Evolutionary conservation across 2,888 invertebrate species (phyloP).

Genomic region (Eristalis arbustorum): DNA sequence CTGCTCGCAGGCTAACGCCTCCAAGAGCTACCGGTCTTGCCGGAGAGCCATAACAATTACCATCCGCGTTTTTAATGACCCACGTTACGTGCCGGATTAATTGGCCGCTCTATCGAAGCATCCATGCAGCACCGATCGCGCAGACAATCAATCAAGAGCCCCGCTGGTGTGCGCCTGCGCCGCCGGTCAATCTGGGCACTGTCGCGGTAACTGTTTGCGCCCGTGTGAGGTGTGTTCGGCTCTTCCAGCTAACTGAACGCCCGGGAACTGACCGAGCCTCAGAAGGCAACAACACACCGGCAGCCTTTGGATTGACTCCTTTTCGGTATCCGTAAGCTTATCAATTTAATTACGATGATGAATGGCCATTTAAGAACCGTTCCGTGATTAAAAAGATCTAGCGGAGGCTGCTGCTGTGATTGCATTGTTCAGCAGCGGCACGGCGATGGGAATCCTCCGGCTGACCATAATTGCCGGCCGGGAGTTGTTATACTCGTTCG

Average conservation of each 20-base stretch:
- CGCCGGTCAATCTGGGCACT: background rate
- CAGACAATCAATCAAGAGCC: slow-evolving; percentile 53
- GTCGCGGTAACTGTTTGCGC: slow-evolving; percentile 47
- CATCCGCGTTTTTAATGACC: slow-evolving; percentile 38
- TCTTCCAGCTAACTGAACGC: background rate
- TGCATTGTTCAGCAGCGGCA: too few species aligned
- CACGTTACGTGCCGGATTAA: slow-evolving; percentile 30
- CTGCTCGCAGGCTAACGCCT: background rate
- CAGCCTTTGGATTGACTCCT: slow-evolving; percentile 34
- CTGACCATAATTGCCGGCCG: slow-evolving; percentile 33
- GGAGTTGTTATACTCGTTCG: slow-evolving; percentile 20
- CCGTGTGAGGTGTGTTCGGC: slow-evolving; percentile 9
- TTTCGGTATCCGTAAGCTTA: slow-evolving; percentile 41
- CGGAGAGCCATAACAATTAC: slow-evolving; percentile 38
- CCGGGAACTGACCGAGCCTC: background rate
- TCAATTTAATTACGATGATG: slow-evolving; percentile 50
- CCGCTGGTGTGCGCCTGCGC: background rate
- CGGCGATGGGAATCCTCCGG: slow-evolving; percentile 34
- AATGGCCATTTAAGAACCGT: slow-evolving; percentile 41
- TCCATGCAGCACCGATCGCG: slow-evolving; percentile 40
- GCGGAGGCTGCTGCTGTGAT: background rate
- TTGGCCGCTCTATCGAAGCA: slow-evolving; percentile 37
- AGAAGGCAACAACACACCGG: background rate
- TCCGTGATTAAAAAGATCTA: background rate
- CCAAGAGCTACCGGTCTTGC: slow-evolving; percentile 19